A percentile compares a stretch with the other conserved stretches of the same genome.
Conservation (phyloP, 2,797 vertebrate genomes). For the Bovichtus variegatus region DNA sequence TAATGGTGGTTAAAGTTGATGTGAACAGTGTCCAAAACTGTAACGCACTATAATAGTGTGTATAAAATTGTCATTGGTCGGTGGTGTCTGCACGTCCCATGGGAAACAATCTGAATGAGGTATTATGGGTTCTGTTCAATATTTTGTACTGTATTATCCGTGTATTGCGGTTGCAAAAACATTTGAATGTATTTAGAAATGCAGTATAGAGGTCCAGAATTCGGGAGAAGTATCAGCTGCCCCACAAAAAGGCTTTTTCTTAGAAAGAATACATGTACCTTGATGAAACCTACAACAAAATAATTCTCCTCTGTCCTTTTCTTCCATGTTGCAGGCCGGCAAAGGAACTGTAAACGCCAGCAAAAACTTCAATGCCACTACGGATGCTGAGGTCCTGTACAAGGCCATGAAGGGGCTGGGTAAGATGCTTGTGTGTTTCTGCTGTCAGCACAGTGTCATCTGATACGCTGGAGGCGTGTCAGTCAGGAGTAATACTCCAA, state of each 20-base stretch:
- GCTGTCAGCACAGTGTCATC: slow-evolving; percentile 22
- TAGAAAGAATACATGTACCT: not conserved
- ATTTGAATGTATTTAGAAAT: not conserved
- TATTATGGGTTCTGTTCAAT: not conserved
- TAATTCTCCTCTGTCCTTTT: slow-evolving; percentile 15
- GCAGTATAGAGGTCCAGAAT: not conserved
- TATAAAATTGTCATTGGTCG: not conserved
- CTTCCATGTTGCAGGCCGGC: slow-evolving; percentile 71
- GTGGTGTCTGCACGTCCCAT: not conserved
- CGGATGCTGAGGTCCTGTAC: slow-evolving; percentile 90
- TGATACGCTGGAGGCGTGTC: slow-evolving; percentile 9
- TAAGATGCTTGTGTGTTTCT: slow-evolving; percentile 70
- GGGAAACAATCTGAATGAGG: not conserved
- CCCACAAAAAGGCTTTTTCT: not conserved
- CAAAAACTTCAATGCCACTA: slow-evolving; percentile 88
- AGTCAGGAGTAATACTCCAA: slow-evolving; percentile 8
- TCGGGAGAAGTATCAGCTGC: not conserved
- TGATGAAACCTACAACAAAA: not conserved
- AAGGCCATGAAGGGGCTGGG: slow-evolving; percentile 95
- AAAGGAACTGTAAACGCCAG: slow-evolving; percentile 86
- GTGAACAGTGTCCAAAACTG: not conserved
- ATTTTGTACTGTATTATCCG: not conserved
- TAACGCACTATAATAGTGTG: not conserved
- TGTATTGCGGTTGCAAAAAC: not conserved
- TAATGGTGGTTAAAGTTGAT: not conserved